Base-by-base conservation (phyloP, 2,888 invertebrate genomes). In the Noctua janthina region DNA sequence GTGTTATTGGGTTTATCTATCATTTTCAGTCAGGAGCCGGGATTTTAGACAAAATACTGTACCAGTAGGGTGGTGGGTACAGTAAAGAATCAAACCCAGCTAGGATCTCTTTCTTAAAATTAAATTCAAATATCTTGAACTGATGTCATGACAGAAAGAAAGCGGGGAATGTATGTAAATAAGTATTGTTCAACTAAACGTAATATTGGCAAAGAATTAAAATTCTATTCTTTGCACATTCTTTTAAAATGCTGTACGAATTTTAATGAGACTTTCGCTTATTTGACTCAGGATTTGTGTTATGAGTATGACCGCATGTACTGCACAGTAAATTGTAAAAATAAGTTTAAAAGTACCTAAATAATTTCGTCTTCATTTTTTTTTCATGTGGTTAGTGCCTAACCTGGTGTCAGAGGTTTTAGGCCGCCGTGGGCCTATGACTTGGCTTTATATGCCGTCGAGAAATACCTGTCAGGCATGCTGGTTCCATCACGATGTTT, bases 201-300 rank as follows among this genome's bases (percentile, higher is more conserved):
- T 43, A 67, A 87, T 87, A 87, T 79, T 87, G 75, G 84, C 87
- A 84, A 84, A 83, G 17, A 75, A 54, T 69, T 64, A 67, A 49
- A 84, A 68, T 66, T 83, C 66, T 70, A 86, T 87, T 86, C 86
- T 87, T 69, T 29, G 74, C 88, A 79, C 88, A 87, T 87, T 87
- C 88, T 79, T 76, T 78, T 54, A 62, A 81, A 85, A 85, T 76
- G 88, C 85, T 87, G 84, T 66, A 75, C 78, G 86, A 86, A 86
- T 86, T 85, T 13, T 56, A 87, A 86, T 87, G 76, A 78, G 85
- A 86, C 86, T 86, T 86, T 87, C 86, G 74, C 78, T 74, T 59
- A 46, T 29, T 67, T 71, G 73, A 72, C 29, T 72, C 56, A 29
- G 70, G 35, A 62, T 66, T 72, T 78, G 11, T 75, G 69, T 76